Base-by-base conservation (phyloP, 2,113 vertebrate genomes). In the Mastomys natalensis region DNA sequence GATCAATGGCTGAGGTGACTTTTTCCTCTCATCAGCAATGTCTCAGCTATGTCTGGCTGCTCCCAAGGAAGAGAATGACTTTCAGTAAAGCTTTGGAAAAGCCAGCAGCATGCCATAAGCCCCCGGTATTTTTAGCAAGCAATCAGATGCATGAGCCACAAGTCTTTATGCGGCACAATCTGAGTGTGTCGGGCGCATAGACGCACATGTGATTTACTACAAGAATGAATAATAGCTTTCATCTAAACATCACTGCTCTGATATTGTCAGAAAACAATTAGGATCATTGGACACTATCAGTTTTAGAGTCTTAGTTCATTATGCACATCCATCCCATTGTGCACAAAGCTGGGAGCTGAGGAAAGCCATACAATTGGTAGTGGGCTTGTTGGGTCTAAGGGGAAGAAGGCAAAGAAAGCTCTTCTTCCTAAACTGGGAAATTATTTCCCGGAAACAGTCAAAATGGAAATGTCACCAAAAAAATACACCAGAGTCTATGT, bases 81-180 rank as follows among this genome's bases (percentile, higher is more conserved):
- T 94, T 80, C 31, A 29, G 70, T 26, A 68, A 94, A 53, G 60
- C 55, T 82, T 78, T 91, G n/a, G n/a, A 66, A 93, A 29, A 90
- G 51, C 43, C 70, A 85, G 40, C 45, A 94, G 88, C n/a, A 48
- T 43, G 51, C 51, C 76, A 22, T 76, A 76, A 84, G 51, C 40
- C 16, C 82, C 78, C 88, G 70, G 68, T 92, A 93, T 87, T 96
- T 96, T 96, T 96, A 97, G 74, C 66, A 85, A 89, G 66, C n/a
- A 66, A 12, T 87, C 55, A 93, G 64, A 95, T 72, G 31, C 70
- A 80, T 37, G 17, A 84, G 82, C 62, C 87, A 66, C 64, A 68
- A 48, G 43, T 88, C 64, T 94, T 97, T 80, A 84, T 81, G 80
- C 77, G 91, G 74, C 51, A 68, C 31, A 80, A 91, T 74, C 55